These are phyloP conservation scores for Myotis brandtii DNA, from an alignment of 2,113 vertebrate genomes.

Conservation along the genomic window DNA sequence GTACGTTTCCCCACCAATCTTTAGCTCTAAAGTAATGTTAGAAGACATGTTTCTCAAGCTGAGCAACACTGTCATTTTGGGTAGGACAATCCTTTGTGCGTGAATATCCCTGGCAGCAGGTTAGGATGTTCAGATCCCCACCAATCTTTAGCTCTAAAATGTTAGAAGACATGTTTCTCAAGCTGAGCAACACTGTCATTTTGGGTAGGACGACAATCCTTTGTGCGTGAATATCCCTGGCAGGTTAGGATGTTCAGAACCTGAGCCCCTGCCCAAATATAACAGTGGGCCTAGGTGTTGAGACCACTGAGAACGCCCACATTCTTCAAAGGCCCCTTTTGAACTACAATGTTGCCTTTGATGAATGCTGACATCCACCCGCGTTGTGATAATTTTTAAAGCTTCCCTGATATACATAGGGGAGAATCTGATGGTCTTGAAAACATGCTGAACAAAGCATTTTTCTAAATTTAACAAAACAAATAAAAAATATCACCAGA, in stretches of 20 bases:
- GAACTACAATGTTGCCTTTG: not conserved
- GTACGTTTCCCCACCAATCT: not conserved
- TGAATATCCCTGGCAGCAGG: not conserved
- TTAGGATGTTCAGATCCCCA: not conserved
- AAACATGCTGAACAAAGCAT: not conserved
- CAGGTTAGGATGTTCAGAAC: not conserved
- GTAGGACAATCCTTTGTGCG: not conserved
- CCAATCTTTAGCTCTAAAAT: slow-evolving; percentile 8
- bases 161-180: not conserved
- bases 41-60: not conserved
- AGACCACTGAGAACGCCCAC: not conserved
- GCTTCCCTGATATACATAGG: not conserved
- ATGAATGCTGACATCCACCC: not conserved
- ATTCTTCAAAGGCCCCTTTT: not conserved
- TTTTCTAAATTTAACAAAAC: slow-evolving; percentile 44
- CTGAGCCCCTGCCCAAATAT: not conserved
- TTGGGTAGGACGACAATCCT: not conserved
- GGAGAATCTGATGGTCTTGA: slow-evolving; percentile 17
- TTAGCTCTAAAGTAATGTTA: not conserved
- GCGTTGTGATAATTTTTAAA: not conserved
- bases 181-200: not conserved
- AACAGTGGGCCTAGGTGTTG: not conserved
- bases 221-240: not conserved
- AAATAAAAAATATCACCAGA: not conserved
- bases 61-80: not conserved